A percentile compares a stretch with the other conserved stretches of the same genome.
These are phyloP conservation scores for Nautilus pompilius DNA, from an alignment of 1,140 invertebrate species.

Conservation along the genomic window DNA sequence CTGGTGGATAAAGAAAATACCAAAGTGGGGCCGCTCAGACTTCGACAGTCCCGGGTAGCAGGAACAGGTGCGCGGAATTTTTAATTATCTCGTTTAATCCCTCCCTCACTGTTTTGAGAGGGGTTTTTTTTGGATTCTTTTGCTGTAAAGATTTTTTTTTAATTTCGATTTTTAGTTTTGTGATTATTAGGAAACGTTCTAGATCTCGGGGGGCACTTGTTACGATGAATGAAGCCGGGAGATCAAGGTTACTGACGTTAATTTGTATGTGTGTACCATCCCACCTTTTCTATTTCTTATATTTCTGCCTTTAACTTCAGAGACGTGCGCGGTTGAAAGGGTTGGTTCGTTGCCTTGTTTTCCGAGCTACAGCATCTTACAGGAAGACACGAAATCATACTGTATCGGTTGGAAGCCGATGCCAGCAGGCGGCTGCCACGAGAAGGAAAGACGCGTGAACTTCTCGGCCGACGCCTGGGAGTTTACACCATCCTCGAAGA, in stretches of 20 bases:
- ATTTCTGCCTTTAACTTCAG: no score
- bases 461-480: slow-evolving; percentile 19
- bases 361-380: slow-evolving; percentile 7
- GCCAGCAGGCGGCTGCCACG: not conserved
- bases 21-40: slow-evolving; percentile 22
- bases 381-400: slow-evolving; percentile 14
- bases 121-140: not conserved
- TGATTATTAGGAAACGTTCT: no score
- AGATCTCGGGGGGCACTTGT: not conserved
- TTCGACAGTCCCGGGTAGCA: slow-evolving; percentile 23
- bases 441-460: not conserved
- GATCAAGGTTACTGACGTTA: not conserved
- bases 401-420: slow-evolving; percentile 14
- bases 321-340: slow-evolving; percentile 5
- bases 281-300: slow-evolving; percentile 1
- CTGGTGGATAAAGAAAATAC: slow-evolving; percentile 18
- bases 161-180: no score
- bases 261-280: not conserved
- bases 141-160: no score
- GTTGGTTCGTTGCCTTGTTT: slow-evolving; percentile 5
- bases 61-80: slow-evolving; percentile 10
- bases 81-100: not conserved
- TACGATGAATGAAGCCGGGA: not conserved
- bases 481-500: slow-evolving; percentile 15
- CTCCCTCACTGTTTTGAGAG: not conserved